These are phyloP conservation scores for Aphelinus certus DNA, from an alignment of 1,140 invertebrate genomes.

Conservation along the genomic window DNA sequence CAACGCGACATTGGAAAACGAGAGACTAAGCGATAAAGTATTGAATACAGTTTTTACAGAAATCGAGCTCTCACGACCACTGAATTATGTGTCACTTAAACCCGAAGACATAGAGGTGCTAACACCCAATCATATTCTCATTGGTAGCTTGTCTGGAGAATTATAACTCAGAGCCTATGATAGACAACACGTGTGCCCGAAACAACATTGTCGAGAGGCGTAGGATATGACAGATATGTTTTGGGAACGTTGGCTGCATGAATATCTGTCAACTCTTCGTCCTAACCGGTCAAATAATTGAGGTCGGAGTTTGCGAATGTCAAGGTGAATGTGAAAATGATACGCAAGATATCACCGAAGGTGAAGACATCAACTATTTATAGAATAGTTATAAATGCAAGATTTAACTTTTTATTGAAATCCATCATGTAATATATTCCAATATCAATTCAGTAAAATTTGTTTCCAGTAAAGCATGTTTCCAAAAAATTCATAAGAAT, in stretches of 20 bases:
- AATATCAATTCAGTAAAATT: no score
- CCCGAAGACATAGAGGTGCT: conserved; percentile 34
- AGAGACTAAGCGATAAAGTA: conserved; percentile 11
- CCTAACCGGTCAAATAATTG: neutral
- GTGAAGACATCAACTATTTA: no score
- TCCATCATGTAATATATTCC: no score
- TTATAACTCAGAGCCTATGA: neutral
- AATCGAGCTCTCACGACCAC: conserved; percentile 41
- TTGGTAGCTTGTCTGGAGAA: conserved; percentile 35
- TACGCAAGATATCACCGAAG: no score
- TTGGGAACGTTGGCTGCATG: conserved; percentile 21
- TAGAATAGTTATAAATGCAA: no score
- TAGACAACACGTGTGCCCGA: neutral
- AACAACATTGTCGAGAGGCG: conserved; percentile 4
- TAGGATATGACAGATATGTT: conserved; percentile 14
- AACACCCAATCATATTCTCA: conserved; percentile 52
- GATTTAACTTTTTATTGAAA: no score
- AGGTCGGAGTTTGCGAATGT: neutral
- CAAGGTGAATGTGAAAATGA: no score
- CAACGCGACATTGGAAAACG: no score
- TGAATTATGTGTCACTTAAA: conserved; percentile 39
- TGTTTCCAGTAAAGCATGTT: no score
- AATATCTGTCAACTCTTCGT: conserved; percentile 17
- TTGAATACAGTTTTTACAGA: conserved; percentile 30
- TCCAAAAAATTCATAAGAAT: no score